Base-by-base conservation (phyloP, 2,888 invertebrate genomes). In the Rhagonycha lutea region DNA sequence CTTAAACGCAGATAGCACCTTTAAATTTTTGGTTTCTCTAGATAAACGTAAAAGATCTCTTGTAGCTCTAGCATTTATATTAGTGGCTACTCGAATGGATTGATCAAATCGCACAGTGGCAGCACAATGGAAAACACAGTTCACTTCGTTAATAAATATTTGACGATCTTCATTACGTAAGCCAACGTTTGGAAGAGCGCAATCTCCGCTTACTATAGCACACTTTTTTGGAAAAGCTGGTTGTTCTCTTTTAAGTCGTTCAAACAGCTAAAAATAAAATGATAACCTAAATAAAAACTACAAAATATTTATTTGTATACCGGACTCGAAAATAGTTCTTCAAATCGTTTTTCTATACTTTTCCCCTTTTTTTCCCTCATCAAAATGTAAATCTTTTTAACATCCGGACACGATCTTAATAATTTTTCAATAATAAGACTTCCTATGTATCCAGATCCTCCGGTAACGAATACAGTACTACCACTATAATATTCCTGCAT, bases 291-390 rank as follows among this genome's bases (percentile, higher is more conserved):
- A 5, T 1, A 1, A 4, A 5, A 2, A 2, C 5, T n/a, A 0
- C 9, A 62, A 18, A 10, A 24, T 63, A 23, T 12, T n/a, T n/a
- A 12, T 63, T 65, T 26, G n/a, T 90, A 89, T 80, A 92, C 93
- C 81, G 90, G 89, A 79, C 91, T 90, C 67, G 90, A 90, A 77
- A 91, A 90, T 72, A 92, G 88, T 74, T 92, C 91, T 28, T 91
- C 90, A 14, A 85, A 81, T 61, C 86, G 80, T 26, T 83, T 81
- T 32, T 81, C 79, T 8, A 81, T 75, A 18, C 83, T 83, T 76
- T 84, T 84, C 0, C 85, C 86, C 61, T 84, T 85, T 79, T 86
- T 87, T 29, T 82, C 79, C 10, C 87, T 78, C 4, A 86, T 80
- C 63, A 87, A 74, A n/a, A 87, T 79, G 70, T 84, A 86, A 26